Base-by-base conservation (phyloP, 2,888 invertebrate genomes). In the Colletes collaris region DNA sequence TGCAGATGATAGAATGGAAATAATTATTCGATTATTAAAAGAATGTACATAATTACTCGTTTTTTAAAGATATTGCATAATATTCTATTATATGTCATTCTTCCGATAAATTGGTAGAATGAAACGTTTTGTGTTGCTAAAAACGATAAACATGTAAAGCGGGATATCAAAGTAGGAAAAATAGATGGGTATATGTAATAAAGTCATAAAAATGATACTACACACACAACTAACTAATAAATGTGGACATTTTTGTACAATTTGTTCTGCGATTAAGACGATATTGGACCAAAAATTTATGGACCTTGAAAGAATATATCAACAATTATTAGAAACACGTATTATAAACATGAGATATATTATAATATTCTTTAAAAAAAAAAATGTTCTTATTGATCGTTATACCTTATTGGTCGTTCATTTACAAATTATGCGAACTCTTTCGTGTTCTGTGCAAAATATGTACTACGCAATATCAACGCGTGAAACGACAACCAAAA, bases 221-320 rank as follows among this genome's bases (percentile, higher is more conserved):
- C 40, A 3, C 35, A 19, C 40, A 37, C 35, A 37, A 16, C 37
- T 55, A 27, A 63, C 63, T 5, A 10, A 65, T 2, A 19, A 27
- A 40, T 73, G 60, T 60, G 11, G 49, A 73, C 53, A 40, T 55
- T 63, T 46, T 64, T 70, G 10, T 59, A 71, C 52, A 16, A 72
- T 64, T 8, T 35, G 5, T 16, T 46, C 0, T 19, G 35, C 8
- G 7, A 40, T 16, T 1, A 46, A 46, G 10, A 46, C 44, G 44
- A 46, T 46, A 46, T 46, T 40, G 6, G 4, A 7, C 7, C 40
- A 40, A 40, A 40, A 6, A 40, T 7, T 40, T 7, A 7, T 40
- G 4, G 27, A 27, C 27, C 4, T 40, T 6, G 4, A 40, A 40
- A 40, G 40, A 27, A 27, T 27, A 27, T 27, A 27, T 40, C 40